phyloP scores from a whole-genome alignment of 30 jellyfish, hydroid and myxozoan species.

The Aurelia aurita complex sp. Pacific region DNA sequence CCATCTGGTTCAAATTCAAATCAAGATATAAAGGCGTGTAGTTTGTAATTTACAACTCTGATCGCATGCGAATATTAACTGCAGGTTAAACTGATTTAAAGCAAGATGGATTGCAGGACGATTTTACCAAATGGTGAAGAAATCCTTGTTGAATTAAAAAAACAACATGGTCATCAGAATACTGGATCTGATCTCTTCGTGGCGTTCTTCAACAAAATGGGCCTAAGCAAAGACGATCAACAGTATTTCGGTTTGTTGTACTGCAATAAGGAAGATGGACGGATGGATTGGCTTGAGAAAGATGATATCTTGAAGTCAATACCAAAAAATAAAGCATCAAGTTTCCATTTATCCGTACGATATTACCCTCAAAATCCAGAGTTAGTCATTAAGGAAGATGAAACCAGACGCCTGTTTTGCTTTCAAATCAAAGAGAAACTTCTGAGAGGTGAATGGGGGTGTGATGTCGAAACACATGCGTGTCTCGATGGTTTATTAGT shows the following conservation, averaged over 20 bases:
- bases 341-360: slow-evolving; percentile 51
- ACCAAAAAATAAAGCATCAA: slow-evolving; percentile 24
- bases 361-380: slow-evolving; percentile 80
- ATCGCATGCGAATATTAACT: too few relatives aligned
- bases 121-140: slow-evolving; percentile 48
- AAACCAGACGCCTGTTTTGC: slow-evolving; percentile 50
- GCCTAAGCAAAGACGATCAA: slow-evolving; percentile 55
- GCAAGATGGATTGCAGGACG: slow-evolving; percentile 22
- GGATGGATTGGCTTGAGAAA: slow-evolving; percentile 77
- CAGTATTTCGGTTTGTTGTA: slow-evolving; percentile 71
- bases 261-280: slow-evolving; percentile 76
- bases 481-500: slow-evolving; percentile 60
- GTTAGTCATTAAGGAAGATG: slow-evolving; percentile 38
- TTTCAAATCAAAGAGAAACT: slow-evolving; percentile 63
- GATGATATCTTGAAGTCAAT: slow-evolving; percentile 27
- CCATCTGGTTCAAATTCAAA: too few relatives aligned
- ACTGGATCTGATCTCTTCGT: slow-evolving; percentile 38
- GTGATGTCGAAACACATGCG: slow-evolving; percentile 76
- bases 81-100: too few relatives aligned
- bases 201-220: slow-evolving; percentile 35
- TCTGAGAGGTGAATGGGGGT: slow-evolving; percentile 65
- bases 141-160: slow-evolving; percentile 21
- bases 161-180: background rate
- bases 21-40: too few relatives aligned
- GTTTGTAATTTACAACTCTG: too few relatives aligned